Evolutionary conservation across 2,797 vertebrate species (phyloP), one percentile per base, ranked within the genome.

Genomic region (Danio albolineatus): DNA sequence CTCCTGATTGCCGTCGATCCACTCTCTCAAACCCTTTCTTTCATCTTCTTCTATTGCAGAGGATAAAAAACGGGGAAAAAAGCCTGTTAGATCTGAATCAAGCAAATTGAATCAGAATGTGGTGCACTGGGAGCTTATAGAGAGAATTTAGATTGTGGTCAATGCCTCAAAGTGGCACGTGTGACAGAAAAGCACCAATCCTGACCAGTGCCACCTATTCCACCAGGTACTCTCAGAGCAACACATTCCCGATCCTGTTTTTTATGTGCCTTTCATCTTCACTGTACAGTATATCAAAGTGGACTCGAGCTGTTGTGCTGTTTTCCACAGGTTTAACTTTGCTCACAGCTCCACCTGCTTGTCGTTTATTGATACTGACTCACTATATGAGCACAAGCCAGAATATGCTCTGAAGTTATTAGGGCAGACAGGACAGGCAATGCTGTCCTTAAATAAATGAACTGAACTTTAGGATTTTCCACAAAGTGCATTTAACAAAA

Each of bases 281-380:
- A 39, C 81, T 76, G 79, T 88, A 73, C 54, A 60, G 85, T 85
- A 83, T 80, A 80, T 69, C 64, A 77, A 78, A 46, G 69, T 62
- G 79, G 61, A 69, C 70, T 41, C 61, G 76, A 79, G 72, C 57
- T 76, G 41, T 81, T 80, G 80, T 83, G 79, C 72, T 85, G 81
- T 86, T 86, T 83, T 81, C 81, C 80, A 67, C 82, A 75, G 78
- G 83, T 87, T 93, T 92, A 89, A 92, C 91, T 93, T 94, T 94
- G 94, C 93, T 93, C 94, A 94, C 90, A 94, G 94, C 94, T 93
- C 94, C 94, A 94, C 92, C 94, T 95, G 93, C 92, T 93, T 95
- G 94, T 91, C 91, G 91, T 84, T 69, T 78, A 84, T 89, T 80
- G 92, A 94, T 88, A 94, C 80, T 94, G 92, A 91, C 90, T 84